These are phyloP conservation scores for Lumbricus terrestris DNA, from an alignment of 2,888 invertebrate species.

Conservation along the genomic window DNA sequence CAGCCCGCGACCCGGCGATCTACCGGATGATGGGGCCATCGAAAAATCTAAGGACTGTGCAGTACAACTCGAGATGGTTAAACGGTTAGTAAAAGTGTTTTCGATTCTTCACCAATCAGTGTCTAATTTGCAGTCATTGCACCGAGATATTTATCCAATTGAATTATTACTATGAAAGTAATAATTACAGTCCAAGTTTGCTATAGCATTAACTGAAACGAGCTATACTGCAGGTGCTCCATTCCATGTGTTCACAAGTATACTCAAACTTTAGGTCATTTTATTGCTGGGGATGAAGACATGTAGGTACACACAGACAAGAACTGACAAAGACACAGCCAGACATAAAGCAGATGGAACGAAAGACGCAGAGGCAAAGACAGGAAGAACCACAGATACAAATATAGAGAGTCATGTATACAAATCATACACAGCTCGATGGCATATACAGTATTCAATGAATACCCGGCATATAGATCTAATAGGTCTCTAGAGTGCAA, in stretches of 20 bases:
- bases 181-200: too few relatives aligned
- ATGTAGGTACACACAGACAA: neutral
- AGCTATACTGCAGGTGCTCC: neutral
- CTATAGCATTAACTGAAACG: neutral
- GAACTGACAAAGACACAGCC: neutral
- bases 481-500: too few relatives aligned
- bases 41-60: slow-evolving; percentile 73
- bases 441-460: too few relatives aligned
- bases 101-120: too few relatives aligned
- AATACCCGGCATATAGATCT: neutral
- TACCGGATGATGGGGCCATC: slow-evolving; percentile 64
- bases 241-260: neutral
- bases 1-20: slow-evolving; percentile 68
- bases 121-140: neutral
- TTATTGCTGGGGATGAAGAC: too few relatives aligned
- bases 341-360: too few relatives aligned
- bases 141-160: neutral
- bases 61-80: slow-evolving; percentile 82
- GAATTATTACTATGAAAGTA: neutral
- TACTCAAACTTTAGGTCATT: too few relatives aligned
- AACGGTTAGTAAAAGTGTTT: slow-evolving; percentile 65
- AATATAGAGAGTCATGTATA: neutral
- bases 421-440: too few relatives aligned
- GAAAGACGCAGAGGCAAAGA: neutral
- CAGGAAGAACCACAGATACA: neutral